phyloP scores from a whole-genome alignment of 2,888 invertebrate genomes.

The Stomorhina lunata region DNA sequence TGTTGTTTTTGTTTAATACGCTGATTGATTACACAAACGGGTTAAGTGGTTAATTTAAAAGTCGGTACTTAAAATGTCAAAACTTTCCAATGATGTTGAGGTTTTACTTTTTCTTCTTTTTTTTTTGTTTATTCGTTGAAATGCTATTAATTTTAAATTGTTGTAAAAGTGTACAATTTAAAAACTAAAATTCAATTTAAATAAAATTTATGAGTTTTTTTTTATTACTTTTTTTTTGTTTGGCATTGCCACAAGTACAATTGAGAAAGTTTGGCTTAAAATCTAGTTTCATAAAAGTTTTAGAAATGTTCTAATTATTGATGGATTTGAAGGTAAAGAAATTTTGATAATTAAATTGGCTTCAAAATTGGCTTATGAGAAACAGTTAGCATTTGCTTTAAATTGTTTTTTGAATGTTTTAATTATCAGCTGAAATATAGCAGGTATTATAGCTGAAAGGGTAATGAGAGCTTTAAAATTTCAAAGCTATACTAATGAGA shows the following conservation, averaged over 20 bases:
- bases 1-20: conserved; percentile 2
- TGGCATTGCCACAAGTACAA: background rate
- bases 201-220: too few species aligned
- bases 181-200: background rate
- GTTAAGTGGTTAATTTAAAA: conserved; percentile 39
- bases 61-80: conserved; percentile 29
- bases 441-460: too few species aligned
- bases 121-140: background rate
- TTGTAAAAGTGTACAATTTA: background rate
- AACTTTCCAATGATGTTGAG: conserved; percentile 11
- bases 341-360: too few species aligned
- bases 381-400: too few species aligned
- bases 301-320: background rate
- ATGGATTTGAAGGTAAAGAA: too few species aligned
- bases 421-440: too few species aligned
- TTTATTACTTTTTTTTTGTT: background rate
- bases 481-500: too few species aligned
- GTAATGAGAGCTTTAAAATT: too few species aligned
- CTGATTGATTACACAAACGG: conserved; percentile 41
- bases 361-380: too few species aligned
- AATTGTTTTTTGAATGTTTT: too few species aligned
- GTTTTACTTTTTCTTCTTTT: background rate
- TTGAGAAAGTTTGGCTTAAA: background rate
- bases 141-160: conserved; percentile 32
- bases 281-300: background rate